phyloP scores from a whole-genome alignment of 2,797 vertebrate genomes.

The Odontamblyopus rebecca region DNA sequence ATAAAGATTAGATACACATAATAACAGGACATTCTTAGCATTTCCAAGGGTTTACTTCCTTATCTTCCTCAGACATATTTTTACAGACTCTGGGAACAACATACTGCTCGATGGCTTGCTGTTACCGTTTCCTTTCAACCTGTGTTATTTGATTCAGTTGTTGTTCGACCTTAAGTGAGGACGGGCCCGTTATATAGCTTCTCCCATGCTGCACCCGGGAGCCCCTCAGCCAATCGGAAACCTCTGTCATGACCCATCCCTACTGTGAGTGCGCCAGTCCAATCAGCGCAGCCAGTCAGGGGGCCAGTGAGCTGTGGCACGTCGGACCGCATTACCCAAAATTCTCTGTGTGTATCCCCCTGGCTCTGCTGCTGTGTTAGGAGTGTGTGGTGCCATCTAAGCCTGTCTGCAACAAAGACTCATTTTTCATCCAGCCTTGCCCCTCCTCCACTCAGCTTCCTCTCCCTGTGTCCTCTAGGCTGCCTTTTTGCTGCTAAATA shows the following conservation, averaged over 20 bases:
- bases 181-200: slow-evolving; percentile 39
- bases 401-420: slow-evolving; percentile 61
- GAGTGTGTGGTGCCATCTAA: slow-evolving; percentile 57
- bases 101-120: neutral
- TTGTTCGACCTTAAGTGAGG: slow-evolving; percentile 53
- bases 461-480: slow-evolving; percentile 28
- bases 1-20: neutral
- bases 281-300: slow-evolving; percentile 65
- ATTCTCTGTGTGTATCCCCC: slow-evolving; percentile 57
- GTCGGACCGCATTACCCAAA: slow-evolving; percentile 73
- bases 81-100: neutral
- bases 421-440: slow-evolving; percentile 68
- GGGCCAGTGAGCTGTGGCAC: slow-evolving; percentile 63
- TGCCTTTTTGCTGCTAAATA: slow-evolving; percentile 49
- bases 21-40: neutral
- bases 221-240: slow-evolving; percentile 40
- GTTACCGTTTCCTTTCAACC: slow-evolving; percentile 30
- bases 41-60: neutral
- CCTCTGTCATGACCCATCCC: slow-evolving; percentile 29
- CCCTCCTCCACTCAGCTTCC: slow-evolving; percentile 16
- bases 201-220: slow-evolving; percentile 40
- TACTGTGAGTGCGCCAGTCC: slow-evolving; percentile 35
- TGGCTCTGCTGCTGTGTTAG: slow-evolving; percentile 50
- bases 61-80: neutral
- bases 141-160: slow-evolving; percentile 18